Percentiles rank a stretch among this genome's conserved stretches.
Conservation (phyloP, 2,888 invertebrate species). For the Parnassius smintheus region DNA sequence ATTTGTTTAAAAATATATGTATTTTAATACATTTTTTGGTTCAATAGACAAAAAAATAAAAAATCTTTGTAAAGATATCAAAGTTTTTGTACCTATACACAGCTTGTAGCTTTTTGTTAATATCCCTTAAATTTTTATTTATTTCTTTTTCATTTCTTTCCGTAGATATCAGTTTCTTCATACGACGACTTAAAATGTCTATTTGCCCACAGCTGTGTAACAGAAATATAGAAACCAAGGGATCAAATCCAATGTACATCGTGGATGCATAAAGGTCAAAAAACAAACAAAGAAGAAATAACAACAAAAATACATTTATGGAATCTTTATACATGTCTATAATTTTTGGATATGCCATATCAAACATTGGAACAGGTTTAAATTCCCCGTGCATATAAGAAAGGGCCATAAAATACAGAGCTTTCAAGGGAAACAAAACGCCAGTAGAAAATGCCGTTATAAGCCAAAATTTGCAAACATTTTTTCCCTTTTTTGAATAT, state of each 20-base stretch:
- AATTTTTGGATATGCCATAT: conserved; percentile 44
- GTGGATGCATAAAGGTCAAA: conserved; percentile 46
- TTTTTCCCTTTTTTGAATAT: conserved; percentile 42
- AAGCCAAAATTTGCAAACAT: conserved; percentile 48
- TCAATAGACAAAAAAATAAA: conserved; percentile 18
- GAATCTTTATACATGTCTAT: conserved; percentile 45
- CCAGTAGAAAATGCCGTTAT: conserved; percentile 37
- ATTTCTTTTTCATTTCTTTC: conserved; percentile 37
- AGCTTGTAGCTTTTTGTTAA: conserved; percentile 51
- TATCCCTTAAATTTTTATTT: conserved; percentile 43
- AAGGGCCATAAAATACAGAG: conserved; percentile 44
- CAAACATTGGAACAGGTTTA: conserved; percentile 47
- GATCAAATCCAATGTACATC: conserved; percentile 59
- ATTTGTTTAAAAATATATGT: conserved; percentile 18
- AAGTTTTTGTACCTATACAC: conserved; percentile 45
- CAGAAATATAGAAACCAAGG: conserved; percentile 61
- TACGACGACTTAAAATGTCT: conserved; percentile 48
- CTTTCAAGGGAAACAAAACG: conserved; percentile 48
- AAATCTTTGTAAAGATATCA: not conserved
- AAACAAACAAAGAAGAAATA: conserved; percentile 34
- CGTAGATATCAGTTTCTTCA: conserved; percentile 43
- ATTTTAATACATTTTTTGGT: conserved; percentile 4
- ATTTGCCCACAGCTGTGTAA: conserved; percentile 61
- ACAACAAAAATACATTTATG: conserved; percentile 34
- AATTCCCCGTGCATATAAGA: conserved; percentile 43